phyloP scores from a whole-genome alignment of 2,113 vertebrate species.

The Sylvia atricapilla region DNA sequence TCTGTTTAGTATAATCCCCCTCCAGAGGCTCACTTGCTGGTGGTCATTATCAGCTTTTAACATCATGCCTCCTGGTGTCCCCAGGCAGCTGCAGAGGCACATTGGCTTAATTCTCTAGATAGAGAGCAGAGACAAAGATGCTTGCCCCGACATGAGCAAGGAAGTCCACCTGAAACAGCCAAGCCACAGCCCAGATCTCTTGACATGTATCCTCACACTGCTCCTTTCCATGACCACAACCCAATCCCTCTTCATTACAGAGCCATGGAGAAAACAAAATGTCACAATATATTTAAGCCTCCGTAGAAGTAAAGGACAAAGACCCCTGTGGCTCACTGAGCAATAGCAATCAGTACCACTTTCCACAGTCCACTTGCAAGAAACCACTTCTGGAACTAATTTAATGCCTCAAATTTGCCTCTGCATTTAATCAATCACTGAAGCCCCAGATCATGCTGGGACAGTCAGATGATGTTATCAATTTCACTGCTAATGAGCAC shows the following conservation, averaged over 20 bases:
- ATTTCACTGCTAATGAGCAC: neutral
- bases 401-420: slow-evolving; percentile 8
- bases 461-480: neutral
- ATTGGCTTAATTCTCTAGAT: neutral
- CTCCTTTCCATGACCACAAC: neutral
- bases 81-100: neutral
- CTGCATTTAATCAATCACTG: neutral
- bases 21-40: neutral
- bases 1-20: neutral
- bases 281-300: neutral
- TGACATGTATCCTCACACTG: neutral
- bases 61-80: neutral
- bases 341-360: neutral
- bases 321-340: neutral
- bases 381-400: neutral
- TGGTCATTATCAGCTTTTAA: slow-evolving; percentile 32
- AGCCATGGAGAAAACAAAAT: neutral
- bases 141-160: neutral
- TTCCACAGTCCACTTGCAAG: neutral
- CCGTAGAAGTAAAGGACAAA: neutral
- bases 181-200: neutral
- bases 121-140: neutral
- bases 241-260: slow-evolving; percentile 18
- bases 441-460: neutral
- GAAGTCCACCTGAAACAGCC: neutral